A percentile compares a stretch with the other conserved stretches of the same genome.
phyloP scores from a whole-genome alignment of 2,113 vertebrate species.

The Chloropsis cyanopogon region DNA sequence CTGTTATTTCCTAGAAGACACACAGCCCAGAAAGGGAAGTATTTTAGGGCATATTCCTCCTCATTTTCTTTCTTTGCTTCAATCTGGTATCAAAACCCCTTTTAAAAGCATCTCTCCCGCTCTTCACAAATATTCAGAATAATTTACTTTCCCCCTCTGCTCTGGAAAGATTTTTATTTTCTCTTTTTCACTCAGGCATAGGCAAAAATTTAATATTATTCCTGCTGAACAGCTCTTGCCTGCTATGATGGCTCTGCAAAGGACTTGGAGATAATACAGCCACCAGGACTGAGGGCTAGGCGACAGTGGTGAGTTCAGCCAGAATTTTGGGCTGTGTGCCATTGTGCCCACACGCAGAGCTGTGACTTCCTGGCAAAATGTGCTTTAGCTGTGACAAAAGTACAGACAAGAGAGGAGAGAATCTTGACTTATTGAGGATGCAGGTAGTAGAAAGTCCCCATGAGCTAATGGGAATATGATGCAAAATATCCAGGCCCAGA shows the following conservation, averaged over 20 bases:
- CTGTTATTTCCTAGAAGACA: neutral
- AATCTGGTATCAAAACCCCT: neutral
- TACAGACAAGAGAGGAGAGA: neutral
- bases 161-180: neutral
- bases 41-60: neutral
- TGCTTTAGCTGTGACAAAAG: neutral
- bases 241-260: neutral
- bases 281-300: neutral
- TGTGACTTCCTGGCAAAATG: neutral
- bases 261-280: neutral
- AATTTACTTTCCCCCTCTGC: neutral
- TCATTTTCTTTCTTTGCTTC: neutral
- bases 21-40: neutral
- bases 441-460: neutral
- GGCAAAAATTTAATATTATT: neutral
- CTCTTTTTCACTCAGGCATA: neutral
- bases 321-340: neutral
- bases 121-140: neutral
- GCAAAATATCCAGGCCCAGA: neutral
- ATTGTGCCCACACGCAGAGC: neutral
- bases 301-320: neutral
- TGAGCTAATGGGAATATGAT: neutral
- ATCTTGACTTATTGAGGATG: neutral
- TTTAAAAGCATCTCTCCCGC: neutral
- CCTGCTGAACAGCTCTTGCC: neutral